These are phyloP conservation scores for Syngnathus typhle DNA, from an alignment of 2,113 vertebrate genomes.

Conservation along the genomic window DNA sequence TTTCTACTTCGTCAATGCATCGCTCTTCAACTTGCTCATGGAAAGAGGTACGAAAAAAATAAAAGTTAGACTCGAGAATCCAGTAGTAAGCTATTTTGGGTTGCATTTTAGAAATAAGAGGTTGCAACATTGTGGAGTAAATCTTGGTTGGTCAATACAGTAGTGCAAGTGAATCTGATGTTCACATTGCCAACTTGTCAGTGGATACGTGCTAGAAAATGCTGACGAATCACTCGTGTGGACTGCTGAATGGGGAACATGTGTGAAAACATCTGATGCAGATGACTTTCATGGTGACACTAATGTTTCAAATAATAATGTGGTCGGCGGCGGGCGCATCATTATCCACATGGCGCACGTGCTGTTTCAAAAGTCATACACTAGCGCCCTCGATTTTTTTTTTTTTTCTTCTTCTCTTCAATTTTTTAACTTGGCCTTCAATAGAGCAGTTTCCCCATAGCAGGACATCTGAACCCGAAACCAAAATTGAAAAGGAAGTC, in stretches of 20 bases:
- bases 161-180: too few relatives aligned
- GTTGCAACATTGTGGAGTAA: background rate
- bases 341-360: background rate
- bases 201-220: background rate
- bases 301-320: background rate
- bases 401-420: too few relatives aligned
- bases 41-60: slow-evolving; percentile 66
- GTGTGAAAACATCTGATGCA: background rate
- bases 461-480: too few relatives aligned
- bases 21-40: slow-evolving; percentile 78
- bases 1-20: slow-evolving; percentile 77
- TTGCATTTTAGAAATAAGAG: background rate
- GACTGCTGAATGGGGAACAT: background rate
- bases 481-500: too few relatives aligned
- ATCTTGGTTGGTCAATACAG: background rate
- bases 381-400: background rate
- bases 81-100: background rate
- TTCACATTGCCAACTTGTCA: background rate
- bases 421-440: too few relatives aligned
- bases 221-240: background rate
- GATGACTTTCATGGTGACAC: background rate
- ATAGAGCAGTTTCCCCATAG: too few relatives aligned
- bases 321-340: background rate
- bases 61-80: background rate
- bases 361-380: background rate